A percentile compares a stretch with the other conserved stretches of the same genome.
Conservation (phyloP, 2,797 vertebrate genomes). For the Falco peregrinus region DNA sequence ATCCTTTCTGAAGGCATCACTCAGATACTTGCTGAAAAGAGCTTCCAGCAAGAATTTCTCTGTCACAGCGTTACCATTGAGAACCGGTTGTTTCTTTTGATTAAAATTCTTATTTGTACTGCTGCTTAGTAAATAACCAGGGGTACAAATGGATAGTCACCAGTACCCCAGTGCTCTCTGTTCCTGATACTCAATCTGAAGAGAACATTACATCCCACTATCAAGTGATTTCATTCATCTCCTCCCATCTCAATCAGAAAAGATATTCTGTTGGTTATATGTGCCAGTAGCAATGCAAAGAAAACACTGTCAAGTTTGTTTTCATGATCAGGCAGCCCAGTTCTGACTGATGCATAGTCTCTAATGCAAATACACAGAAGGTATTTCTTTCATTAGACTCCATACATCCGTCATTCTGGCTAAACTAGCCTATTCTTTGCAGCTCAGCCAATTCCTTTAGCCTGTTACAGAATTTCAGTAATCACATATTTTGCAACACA, state of each 20-base stretch:
- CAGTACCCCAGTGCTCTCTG: background rate
- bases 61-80: background rate
- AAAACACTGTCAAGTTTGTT: background rate
- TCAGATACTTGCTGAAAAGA: background rate
- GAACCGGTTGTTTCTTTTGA: background rate
- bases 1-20: background rate
- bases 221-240: background rate
- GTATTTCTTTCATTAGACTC: background rate
- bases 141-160: background rate
- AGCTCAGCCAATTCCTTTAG: background rate
- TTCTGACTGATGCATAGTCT: background rate
- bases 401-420: background rate
- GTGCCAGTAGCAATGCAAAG: background rate
- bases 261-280: background rate
- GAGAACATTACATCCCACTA: background rate
- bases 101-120: constrained; percentile 14
- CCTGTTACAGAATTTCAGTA: constrained; percentile 6
- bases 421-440: background rate
- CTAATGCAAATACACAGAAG: background rate
- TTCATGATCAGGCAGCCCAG: background rate
- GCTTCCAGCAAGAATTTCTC: background rate
- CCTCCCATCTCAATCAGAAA: background rate
- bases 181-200: background rate
- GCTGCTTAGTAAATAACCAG: background rate
- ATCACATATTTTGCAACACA: background rate